phyloP scores from a whole-genome alignment of 2,888 invertebrate genomes.

The Conistra vaccinii region DNA sequence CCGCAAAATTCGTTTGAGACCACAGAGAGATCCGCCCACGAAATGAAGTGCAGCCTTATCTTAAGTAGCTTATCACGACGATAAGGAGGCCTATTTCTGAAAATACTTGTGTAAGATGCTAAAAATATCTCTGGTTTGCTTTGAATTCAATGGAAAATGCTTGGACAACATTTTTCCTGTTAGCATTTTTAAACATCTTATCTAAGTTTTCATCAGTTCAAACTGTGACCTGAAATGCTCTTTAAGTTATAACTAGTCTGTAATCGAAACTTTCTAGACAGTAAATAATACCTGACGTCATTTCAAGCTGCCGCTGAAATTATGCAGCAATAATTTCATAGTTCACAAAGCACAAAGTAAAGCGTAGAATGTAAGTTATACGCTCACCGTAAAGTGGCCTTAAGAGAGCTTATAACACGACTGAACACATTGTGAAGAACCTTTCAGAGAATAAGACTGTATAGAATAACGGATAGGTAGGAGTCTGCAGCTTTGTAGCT shows the following conservation, averaged over 20 bases:
- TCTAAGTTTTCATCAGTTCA: neutral
- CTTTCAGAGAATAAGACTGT: conserved; percentile 68
- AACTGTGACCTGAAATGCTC: neutral
- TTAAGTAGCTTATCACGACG: conserved; percentile 54
- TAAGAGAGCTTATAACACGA: conserved; percentile 75
- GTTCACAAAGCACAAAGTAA: conserved; percentile 75
- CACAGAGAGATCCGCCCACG: conserved; percentile 42
- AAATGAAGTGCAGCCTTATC: conserved; percentile 57
- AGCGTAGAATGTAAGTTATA: conserved; percentile 70
- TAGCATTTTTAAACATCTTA: neutral
- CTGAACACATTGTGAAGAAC: conserved; percentile 71
- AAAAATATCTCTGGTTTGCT: conserved; percentile 18
- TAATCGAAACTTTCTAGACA: conserved; percentile 59
- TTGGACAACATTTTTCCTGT: neutral
- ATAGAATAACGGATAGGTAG: conserved; percentile 63
- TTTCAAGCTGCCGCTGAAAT: conserved; percentile 69
- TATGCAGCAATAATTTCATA: conserved; percentile 76
- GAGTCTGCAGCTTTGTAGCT: conserved; percentile 58
- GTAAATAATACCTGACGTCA: conserved; percentile 68
- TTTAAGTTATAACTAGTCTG: conserved; percentile 21
- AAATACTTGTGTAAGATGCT: conserved; percentile 26
- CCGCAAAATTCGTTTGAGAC: conserved; percentile 51
- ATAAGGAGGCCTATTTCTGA: conserved; percentile 33
- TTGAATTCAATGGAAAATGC: conserved; percentile 7
- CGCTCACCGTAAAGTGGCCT: conserved; percentile 73